Base-by-base conservation (phyloP, 2,797 vertebrate genomes). In the Myotis pilosus region DNA sequence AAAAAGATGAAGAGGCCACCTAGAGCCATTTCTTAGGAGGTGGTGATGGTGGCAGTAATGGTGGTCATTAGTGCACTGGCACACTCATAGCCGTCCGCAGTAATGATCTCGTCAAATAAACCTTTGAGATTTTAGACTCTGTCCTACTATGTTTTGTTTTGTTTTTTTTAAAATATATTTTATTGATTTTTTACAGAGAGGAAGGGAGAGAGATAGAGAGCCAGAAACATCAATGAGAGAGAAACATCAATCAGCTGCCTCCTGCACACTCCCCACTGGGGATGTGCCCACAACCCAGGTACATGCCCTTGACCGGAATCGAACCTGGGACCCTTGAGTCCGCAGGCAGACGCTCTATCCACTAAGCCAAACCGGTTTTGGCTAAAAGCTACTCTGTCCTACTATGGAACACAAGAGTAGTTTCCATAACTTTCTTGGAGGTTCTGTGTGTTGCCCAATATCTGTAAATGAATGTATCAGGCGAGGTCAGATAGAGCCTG, bases 21-120 rank as follows among this genome's bases (percentile, higher is more conserved):
- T 62, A 41, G 6, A 68, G n/a, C 33, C 36, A 33, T 6, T 75
- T 87, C 23, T 69, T 4, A 47, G 13, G 19, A 49, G 19, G 30
- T 1, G 47, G 68, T 12, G 5, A 8, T n/a, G 22, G 17, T 0
- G 49, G 9, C 13, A 17, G 16, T 11, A 10, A 62, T 12, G 2
- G 3, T 7, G 60, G 2, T 30, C 2, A 49, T 55, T 30, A 23
- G 33, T 80, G 62, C 7, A 49, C 25, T 68, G 11, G 15, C 8
- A 4, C 6, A 1, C 57, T 68, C n/a, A 23, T 2, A 72, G 11
- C 5, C 10, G 25, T 88, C 71, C 80, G 30, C 1, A 53, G 7
- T 30, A 5, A 66, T 75, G n/a, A 33, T 9, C 3, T 72, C 36
- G 81, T 16, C 68, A 74, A 87, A 23, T 28, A 55, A 25, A 71